Conservation (phyloP, 2,888 invertebrate species). For the Eupithecia exiguata region DNA sequence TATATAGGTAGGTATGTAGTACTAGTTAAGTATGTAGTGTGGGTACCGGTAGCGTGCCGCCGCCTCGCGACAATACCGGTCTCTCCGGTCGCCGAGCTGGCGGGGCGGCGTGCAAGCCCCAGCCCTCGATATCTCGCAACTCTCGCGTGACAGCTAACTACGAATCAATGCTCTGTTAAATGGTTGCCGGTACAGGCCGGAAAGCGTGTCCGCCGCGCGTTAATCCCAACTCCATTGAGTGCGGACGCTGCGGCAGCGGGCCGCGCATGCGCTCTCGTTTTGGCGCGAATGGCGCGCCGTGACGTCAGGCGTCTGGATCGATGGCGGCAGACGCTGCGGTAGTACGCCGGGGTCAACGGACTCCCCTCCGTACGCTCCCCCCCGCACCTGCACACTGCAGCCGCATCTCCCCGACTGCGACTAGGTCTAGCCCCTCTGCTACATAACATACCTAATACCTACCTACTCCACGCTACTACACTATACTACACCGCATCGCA, state of each 20-base stretch:
- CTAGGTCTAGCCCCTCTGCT: slow-evolving; percentile 66
- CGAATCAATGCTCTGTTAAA: slow-evolving; percentile 67
- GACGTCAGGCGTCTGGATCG: slow-evolving; percentile 84
- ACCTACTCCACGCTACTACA: slow-evolving; percentile 49
- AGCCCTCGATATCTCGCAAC: slow-evolving; percentile 59
- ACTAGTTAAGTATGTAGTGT: background rate
- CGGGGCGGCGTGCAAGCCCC: slow-evolving; percentile 51
- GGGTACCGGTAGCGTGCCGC: slow-evolving; percentile 38
- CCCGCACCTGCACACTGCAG: slow-evolving; percentile 78
- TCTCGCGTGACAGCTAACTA: slow-evolving; percentile 70
- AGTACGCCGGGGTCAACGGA: slow-evolving; percentile 82
- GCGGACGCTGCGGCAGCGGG: slow-evolving; percentile 78
- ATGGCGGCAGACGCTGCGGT: slow-evolving; percentile 84
- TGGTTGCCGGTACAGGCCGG: slow-evolving; percentile 64
- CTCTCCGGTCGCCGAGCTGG: slow-evolving; percentile 48
- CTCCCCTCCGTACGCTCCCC: slow-evolving; percentile 67
- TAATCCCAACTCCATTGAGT: slow-evolving; percentile 79
- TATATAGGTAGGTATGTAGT: slow-evolving; percentile 38
- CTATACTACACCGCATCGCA: slow-evolving; percentile 46
- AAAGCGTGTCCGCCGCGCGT: slow-evolving; percentile 76
- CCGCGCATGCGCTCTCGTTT: slow-evolving; percentile 81
- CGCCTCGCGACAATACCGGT: slow-evolving; percentile 52
- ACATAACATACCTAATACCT: slow-evolving; percentile 46
- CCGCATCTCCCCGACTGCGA: slow-evolving; percentile 73
- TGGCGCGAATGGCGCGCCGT: slow-evolving; percentile 83